Evolutionary conservation across 2,888 invertebrate species (phyloP), one percentile per base, ranked within the genome.

Genomic region (Brassicogethes aeneus): DNA sequence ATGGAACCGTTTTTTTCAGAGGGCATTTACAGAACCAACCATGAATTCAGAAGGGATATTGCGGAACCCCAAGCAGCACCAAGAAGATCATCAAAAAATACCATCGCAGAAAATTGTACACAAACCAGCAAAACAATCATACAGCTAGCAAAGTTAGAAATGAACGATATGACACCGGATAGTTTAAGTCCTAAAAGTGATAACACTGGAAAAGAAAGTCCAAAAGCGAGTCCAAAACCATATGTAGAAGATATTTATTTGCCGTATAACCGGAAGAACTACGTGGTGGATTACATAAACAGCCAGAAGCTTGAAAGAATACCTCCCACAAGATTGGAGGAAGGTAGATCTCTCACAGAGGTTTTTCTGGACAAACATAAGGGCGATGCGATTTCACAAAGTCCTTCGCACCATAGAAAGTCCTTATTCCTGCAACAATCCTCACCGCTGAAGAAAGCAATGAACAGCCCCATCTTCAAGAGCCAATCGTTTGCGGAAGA

Each of bases 61-160:
- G 23, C 5, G 5, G 23, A 23, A 23, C 23, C 5, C 10, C 10
- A 7, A 10, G 5, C 10, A 10, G 84, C 55, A 83, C 77, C 51
- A 90, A 88, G 70, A 92, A 93, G 54, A 91, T 86, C 87, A 88
- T 87, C 51, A 38, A 51, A 47, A 7, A 32, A 10, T 10, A 13
- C 5, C 3, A 5, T 10, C 13, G 32, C 33, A 17, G 48, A 46
- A 29, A 37, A 13, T 35, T 14, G 62, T 44, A 76, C 77, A 5
- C 77, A 77, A 61, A 77, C 77, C 0, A 76, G 76, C 50, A 75
- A 73, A 64, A 77, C 77, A 2, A 71, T 76, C 34, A 59, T 77
- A 30, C 68, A 75, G 51, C 53, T 76, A 38, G 72, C 71, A 3
- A 64, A 69, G 40, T 34, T 54, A 29, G 60, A 57, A 36, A 46